A percentile compares a stretch with the other conserved stretches of the same genome.
Evolutionary conservation across 2,888 invertebrate species (phyloP).

Genomic region (Drosophila atripex): DNA sequence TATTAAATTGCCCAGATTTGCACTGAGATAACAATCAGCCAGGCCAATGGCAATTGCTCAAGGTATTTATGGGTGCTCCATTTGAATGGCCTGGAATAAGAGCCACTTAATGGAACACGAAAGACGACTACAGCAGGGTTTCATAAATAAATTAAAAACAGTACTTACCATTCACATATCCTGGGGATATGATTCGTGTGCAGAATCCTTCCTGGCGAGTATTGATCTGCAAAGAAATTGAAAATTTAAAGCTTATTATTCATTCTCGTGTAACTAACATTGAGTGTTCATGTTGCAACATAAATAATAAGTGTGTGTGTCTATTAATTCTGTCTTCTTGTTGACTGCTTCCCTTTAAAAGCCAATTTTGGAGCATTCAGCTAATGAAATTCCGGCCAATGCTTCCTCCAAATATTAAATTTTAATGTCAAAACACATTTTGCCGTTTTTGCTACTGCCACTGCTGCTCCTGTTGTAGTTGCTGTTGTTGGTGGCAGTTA

Average conservation of each 20-base stretch:
- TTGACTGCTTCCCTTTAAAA: slow-evolving; percentile 15
- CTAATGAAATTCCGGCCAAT: slow-evolving; percentile 44
- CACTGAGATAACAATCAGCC: slow-evolving; percentile 35
- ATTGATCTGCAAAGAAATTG: slow-evolving; percentile 15
- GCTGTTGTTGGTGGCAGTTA: slow-evolving; percentile 34
- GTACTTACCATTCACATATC: slow-evolving; percentile 21
- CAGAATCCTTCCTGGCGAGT: neutral
- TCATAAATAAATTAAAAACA: slow-evolving; percentile 39
- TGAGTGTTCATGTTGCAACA: neutral
- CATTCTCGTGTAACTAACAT: neutral
- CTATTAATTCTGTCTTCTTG: slow-evolving; percentile 8
- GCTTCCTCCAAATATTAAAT: slow-evolving; percentile 58
- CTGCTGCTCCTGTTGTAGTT: slow-evolving; percentile 22
- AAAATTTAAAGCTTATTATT: neutral
- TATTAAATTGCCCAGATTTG: slow-evolving; percentile 67
- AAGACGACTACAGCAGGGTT: slow-evolving; percentile 2
- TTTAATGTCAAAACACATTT: slow-evolving; percentile 52
- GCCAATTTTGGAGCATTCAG: slow-evolving; percentile 12
- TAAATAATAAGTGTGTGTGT: slow-evolving; percentile 7
- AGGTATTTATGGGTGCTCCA: slow-evolving; percentile 31
- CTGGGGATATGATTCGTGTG: neutral
- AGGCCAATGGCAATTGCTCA: slow-evolving; percentile 32
- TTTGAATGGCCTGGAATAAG: slow-evolving; percentile 24
- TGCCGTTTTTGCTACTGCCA: slow-evolving; percentile 49
- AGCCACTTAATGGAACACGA: slow-evolving; percentile 13